phyloP scores from a whole-genome alignment of 1,140 invertebrate species.

The Hyphantria cunea region DNA sequence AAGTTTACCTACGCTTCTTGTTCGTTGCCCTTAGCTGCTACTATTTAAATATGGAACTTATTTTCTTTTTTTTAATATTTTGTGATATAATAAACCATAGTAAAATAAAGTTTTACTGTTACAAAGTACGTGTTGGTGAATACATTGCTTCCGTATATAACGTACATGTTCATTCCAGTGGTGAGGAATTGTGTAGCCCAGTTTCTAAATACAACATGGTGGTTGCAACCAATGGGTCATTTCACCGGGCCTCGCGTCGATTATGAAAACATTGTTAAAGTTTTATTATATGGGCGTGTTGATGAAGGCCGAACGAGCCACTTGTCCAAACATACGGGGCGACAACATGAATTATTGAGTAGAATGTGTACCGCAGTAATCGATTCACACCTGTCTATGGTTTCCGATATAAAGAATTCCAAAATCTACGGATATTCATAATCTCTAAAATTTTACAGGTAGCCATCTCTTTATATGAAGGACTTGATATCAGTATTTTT shows the following conservation, averaged over 20 bases:
- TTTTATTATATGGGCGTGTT: constrained; percentile 74
- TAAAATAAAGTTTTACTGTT: constrained; percentile 6
- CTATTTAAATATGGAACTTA: constrained; percentile 28
- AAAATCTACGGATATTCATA: constrained; percentile 12
- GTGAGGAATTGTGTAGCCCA: constrained; percentile 49
- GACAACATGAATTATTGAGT: constrained; percentile 75
- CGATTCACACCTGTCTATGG: constrained; percentile 71
- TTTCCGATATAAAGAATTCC: constrained; percentile 25
- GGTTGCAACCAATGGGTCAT: constrained; percentile 44
- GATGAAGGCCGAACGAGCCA: constrained; percentile 72
- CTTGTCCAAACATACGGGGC: constrained; percentile 73
- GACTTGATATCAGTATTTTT: background rate
- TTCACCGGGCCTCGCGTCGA: constrained; percentile 57
- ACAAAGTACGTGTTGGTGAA: constrained; percentile 11
- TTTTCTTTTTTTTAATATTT: background rate
- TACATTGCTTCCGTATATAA: constrained; percentile 18
- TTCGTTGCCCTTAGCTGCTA: background rate
- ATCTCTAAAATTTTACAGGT: no score
- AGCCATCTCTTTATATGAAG: background rate
- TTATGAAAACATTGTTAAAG: constrained; percentile 79
- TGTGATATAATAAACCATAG: constrained; percentile 7
- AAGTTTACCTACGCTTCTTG: no score
- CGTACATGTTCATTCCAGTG: constrained; percentile 21
- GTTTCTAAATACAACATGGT: constrained; percentile 59
- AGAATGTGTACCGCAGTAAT: constrained; percentile 58